Base-by-base conservation (phyloP, 2,888 invertebrate genomes). In the Rhogogaster chlorosoma region DNA sequence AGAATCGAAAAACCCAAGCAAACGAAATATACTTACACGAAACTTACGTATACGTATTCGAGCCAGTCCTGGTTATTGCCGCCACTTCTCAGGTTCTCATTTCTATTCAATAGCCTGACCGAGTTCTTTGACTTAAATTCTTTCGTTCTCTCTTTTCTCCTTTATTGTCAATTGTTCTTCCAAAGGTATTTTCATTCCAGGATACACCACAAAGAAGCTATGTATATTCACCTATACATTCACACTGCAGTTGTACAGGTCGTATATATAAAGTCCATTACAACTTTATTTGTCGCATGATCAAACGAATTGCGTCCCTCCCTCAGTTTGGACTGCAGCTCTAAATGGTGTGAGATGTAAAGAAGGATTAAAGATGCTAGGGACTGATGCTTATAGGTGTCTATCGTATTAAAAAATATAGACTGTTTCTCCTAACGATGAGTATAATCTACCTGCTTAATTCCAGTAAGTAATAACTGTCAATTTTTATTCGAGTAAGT, bases 21-120 rank as follows among this genome's bases (percentile, higher is more conserved):
- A 61, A 61, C 22, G 57, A 38, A 36, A n/a, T 38, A 36, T 22
- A 36, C 10, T 6, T n/a, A 61, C 61, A 36, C 61, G 22, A 61
- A 71, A 22, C 22, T 36, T 42, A 70, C 32, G 36, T 70, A 32
- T 53, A 22, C 78, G 78, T 61, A 61, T 36, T 61, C 38, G 38
- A 49, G 22, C 12, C 29, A 36, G 57, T 6, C 18, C 15, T 18
- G 38, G 80, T 61, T 57, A 80, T 61, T 80, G 32, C 61, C 80
- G 5, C 57, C 38, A 61, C 61, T 80, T 38, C 61, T 38, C 38
- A 80, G 36, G 15, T 80, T 57, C 57, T 32, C 61, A 61, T 61
- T 80, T 80, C 45, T 77, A 77, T 77, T 77, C 49, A 77, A 77
- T 32, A 36, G 75, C 49, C 29, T 77, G 49, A 49, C 75, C 49